phyloP scores from a whole-genome alignment of 2,888 invertebrate species.

The Drosophila nr. fundita region DNA sequence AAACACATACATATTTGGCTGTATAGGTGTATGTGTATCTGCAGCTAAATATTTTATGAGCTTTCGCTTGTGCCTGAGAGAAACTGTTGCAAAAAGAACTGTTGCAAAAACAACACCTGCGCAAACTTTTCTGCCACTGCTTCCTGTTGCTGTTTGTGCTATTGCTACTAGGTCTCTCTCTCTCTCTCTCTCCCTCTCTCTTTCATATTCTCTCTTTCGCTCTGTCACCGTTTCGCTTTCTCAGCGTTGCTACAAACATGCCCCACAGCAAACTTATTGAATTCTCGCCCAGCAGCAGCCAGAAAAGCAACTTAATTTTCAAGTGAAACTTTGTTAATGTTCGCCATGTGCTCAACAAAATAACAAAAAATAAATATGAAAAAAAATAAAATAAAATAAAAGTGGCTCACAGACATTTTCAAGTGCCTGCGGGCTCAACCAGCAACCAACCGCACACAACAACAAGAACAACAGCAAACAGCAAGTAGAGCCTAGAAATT shows the following conservation, averaged over 20 bases:
- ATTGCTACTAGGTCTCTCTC: constrained; percentile 33
- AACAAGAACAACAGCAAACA: constrained; percentile 17
- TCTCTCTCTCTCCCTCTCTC: neutral
- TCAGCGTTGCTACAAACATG: constrained; percentile 33
- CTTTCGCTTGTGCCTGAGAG: constrained; percentile 30
- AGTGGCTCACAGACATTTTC: constrained; percentile 57
- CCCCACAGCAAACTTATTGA: constrained; percentile 71
- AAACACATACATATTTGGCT: neutral
- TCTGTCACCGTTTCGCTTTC: constrained; percentile 1
- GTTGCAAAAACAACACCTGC: constrained; percentile 37
- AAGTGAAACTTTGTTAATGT: constrained; percentile 73
- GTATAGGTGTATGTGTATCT: constrained; percentile 13
- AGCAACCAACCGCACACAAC: constrained; percentile 11
- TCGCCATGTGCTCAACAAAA: constrained; percentile 53
- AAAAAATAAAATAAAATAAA: constrained; percentile 7
- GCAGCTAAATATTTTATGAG: constrained; percentile 65
- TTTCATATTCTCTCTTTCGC: neutral
- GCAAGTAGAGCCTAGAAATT: neutral
- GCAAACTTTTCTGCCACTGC: constrained; percentile 53
- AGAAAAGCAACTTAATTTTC: constrained; percentile 73
- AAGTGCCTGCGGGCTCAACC: constrained; percentile 46
- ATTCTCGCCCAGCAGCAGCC: constrained; percentile 64
- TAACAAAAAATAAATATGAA: neutral
- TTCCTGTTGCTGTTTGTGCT: constrained; percentile 53
- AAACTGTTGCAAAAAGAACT: neutral